phyloP scores from a whole-genome alignment of 2,113 vertebrate species.

The Nipponia nippon region DNA sequence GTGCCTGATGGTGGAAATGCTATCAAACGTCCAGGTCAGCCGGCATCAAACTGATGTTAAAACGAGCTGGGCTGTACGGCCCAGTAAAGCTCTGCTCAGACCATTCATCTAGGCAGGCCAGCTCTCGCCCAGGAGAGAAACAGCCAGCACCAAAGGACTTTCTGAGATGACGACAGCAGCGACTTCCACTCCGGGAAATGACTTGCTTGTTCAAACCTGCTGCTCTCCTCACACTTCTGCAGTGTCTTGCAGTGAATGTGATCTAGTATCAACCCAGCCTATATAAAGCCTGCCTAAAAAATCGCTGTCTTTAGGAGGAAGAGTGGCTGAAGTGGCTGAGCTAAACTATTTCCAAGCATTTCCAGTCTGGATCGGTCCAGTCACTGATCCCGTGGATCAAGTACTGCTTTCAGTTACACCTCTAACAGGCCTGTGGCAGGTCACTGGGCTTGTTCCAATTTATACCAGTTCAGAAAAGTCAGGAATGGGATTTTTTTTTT shows the following conservation, averaged over 20 bases:
- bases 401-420: no score
- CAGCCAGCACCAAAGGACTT: background rate
- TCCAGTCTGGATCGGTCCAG: background rate
- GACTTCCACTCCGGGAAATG: background rate
- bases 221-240: background rate
- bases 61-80: background rate
- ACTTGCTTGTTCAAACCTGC: background rate
- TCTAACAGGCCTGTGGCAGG: background rate
- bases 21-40: background rate
- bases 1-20: background rate
- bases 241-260: background rate
- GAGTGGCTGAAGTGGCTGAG: background rate
- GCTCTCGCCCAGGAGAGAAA: background rate
- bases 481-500: background rate
- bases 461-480: background rate
- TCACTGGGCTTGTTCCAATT: background rate
- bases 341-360: background rate
- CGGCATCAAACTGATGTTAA: fast-evolving
- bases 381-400: background rate
- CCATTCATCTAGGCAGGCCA: background rate
- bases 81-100: background rate
- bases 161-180: background rate
- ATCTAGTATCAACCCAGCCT: background rate
- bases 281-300: background rate
- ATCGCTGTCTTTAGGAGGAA: background rate